phyloP scores from a whole-genome alignment of 1,140 invertebrate genomes.

The Caenorhabditis inopinata region DNA sequence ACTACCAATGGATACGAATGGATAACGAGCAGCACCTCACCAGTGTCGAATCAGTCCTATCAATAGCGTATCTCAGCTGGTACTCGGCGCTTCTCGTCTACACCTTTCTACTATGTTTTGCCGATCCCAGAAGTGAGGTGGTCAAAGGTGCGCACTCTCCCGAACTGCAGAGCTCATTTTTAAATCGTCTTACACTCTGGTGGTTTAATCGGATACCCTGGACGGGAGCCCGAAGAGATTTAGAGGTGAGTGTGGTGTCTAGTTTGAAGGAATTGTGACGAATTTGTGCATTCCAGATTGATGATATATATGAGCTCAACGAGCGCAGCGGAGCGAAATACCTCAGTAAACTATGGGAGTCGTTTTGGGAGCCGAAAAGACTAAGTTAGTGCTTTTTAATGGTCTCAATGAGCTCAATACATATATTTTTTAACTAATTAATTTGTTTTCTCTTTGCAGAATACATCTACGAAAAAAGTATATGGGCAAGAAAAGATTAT shows the following conservation, averaged over 20 bases:
- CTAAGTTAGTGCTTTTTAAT: constrained; percentile 49
- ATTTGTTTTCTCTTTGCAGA: constrained; percentile 25
- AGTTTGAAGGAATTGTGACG: no score
- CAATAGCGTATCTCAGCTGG: constrained; percentile 1
- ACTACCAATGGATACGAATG: constrained; percentile 35
- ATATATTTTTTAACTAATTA: no score
- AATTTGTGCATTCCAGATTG: constrained; percentile 46
- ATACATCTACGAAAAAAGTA: constrained; percentile 43
- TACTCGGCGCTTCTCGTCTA: constrained; percentile 28
- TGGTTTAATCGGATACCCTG: constrained; percentile 63
- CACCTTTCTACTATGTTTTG: constrained; percentile 20
- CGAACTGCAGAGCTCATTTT: constrained; percentile 50
- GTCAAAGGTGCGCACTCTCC: constrained; percentile 17
- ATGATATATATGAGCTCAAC: constrained; percentile 62
- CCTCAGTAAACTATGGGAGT: constrained; percentile 55
- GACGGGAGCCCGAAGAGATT: constrained; percentile 54
- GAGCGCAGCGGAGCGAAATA: constrained; percentile 46
- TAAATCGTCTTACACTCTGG: constrained; percentile 59
- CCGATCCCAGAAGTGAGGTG: constrained; percentile 3
- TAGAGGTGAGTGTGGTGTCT: no score
- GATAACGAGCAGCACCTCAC: background rate
- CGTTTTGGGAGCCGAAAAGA: constrained; percentile 53
- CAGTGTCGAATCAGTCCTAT: background rate
- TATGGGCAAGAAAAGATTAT: background rate
- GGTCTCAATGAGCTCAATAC: no score